These are phyloP conservation scores for Polypedilum pembai DNA, from an alignment of 1,140 invertebrate species.

Conservation along the genomic window DNA sequence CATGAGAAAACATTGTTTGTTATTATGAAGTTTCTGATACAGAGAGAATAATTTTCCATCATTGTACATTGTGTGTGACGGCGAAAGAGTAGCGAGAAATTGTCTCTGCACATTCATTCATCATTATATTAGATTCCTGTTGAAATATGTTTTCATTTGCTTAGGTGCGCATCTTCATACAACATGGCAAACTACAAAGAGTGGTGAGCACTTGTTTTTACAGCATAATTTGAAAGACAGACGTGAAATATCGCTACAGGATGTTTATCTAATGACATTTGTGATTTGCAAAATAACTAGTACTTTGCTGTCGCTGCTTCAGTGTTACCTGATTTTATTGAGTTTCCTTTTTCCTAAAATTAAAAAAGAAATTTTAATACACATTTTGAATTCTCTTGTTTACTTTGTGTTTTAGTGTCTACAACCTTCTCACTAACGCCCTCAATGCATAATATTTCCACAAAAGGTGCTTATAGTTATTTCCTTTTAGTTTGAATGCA, in stretches of 20 bases:
- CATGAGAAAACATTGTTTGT: neutral
- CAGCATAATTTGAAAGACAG: neutral
- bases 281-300: neutral
- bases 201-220: neutral
- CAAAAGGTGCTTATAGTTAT: too few species aligned
- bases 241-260: slow-evolving; percentile 15
- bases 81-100: too few species aligned
- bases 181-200: neutral
- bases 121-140: neutral
- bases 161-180: neutral
- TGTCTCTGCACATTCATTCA: neutral
- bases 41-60: neutral
- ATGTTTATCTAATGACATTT: slow-evolving; percentile 25
- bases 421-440: too few species aligned
- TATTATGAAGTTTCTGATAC: neutral
- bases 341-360: neutral
- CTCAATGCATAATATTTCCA: too few species aligned
- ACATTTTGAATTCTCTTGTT: too few species aligned
- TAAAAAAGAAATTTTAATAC: too few species aligned
- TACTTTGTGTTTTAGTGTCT: too few species aligned
- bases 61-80: too few species aligned
- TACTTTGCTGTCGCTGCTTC: neutral
- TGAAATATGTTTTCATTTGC: neutral
- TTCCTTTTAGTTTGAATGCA: too few species aligned
- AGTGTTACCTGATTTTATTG: neutral